Base-by-base conservation (phyloP, 2,888 invertebrate species). In the Megamerina dolium region DNA sequence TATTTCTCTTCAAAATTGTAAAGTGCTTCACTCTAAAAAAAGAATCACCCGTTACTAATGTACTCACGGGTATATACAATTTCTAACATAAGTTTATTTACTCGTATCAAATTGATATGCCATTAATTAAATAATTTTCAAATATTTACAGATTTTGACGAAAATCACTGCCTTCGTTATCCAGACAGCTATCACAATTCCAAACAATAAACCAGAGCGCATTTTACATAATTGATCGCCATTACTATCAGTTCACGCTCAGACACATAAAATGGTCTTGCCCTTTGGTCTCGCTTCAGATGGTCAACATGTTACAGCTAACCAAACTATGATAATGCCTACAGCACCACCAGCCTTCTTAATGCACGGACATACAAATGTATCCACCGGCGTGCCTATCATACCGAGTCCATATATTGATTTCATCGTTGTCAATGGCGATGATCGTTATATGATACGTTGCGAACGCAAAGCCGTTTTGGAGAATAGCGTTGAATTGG, bases 391-490 rank as follows among this genome's bases (percentile, higher is more conserved):
- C 9, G 61, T 66, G 39, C 66, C 66, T 35, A 61, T 66, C 45
- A 68, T 64, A 38, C 59, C 60, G 36, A 65, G 66, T 53, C 65
- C 65, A 9, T 70, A 70, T 49, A 67, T 70, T 43, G 70, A 71
- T 44, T 70, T 70, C 39, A 69, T 70, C 23, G 67, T 70, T 33
- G 70, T 70, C 8, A 70, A 70, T 42, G 68, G 69, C 23, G 67
- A 70, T n/a, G 68, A 70, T 56, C 64, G 67, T 10, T 66, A 67
- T 35, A 64, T 70, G 67, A 70, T 70, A 26, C 64, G 70, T 5
- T 68, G 69, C 39, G 67, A 69, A 46, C 58, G 70, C 2, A 69
- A 68, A 40, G 65, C 65, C 3, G 63, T 70, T 8, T 54, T 68
- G 14, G 71, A 71, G 44, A 60, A 67, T 33, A 70, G 70, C 45